phyloP scores from a whole-genome alignment of 1,140 invertebrate genomes.

The Aethina tumida region DNA sequence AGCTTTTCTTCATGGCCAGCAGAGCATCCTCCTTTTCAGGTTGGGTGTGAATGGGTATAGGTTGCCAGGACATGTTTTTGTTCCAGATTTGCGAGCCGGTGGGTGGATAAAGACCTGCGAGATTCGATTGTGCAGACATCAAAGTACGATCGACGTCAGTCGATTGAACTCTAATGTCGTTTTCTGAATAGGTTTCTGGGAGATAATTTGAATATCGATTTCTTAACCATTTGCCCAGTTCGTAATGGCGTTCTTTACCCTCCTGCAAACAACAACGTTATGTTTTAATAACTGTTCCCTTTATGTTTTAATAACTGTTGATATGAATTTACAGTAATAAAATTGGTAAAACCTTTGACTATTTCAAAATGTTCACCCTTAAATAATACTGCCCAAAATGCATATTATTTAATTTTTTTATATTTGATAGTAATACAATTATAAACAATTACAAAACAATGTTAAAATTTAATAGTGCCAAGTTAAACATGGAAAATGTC shows the following conservation, averaged over 20 bases:
- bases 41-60: slow-evolving; percentile 76
- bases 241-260: slow-evolving; percentile 68
- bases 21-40: slow-evolving; percentile 57
- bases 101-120: slow-evolving; percentile 73
- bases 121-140: slow-evolving; percentile 76
- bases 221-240: slow-evolving; percentile 69
- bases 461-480: no score
- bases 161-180: slow-evolving; percentile 43
- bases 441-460: no score
- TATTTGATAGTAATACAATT: no score
- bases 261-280: slow-evolving; percentile 42
- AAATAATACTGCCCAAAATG: no score
- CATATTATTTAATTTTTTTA: no score
- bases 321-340: no score
- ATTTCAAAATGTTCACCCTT: no score
- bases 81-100: slow-evolving; percentile 55
- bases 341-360: no score
- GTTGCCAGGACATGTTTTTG: slow-evolving; percentile 66
- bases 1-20: slow-evolving; percentile 46
- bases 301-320: no score
- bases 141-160: slow-evolving; percentile 82
- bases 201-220: slow-evolving; percentile 54
- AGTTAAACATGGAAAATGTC: no score
- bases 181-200: slow-evolving; percentile 39
- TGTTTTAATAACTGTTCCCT: no score